Conservation (phyloP, 2,888 invertebrate species). For the Phytoseiulus persimilis region DNA sequence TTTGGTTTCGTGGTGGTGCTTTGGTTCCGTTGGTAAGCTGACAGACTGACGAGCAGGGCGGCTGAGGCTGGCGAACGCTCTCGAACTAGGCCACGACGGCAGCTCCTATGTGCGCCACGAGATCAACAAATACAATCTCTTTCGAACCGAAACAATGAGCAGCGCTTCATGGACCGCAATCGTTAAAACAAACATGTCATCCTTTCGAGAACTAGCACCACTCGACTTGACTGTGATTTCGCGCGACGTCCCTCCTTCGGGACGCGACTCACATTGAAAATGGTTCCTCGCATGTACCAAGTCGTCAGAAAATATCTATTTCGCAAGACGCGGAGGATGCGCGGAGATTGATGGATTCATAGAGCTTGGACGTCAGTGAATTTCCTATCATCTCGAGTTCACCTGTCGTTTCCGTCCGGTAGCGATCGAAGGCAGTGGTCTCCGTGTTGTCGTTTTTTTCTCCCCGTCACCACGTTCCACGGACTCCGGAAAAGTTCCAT, state of each 20-base stretch:
- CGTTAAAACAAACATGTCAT: background rate
- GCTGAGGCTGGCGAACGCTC: background rate
- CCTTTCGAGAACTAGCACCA: background rate
- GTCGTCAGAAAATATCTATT: background rate
- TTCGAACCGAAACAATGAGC: background rate
- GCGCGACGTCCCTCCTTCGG: background rate
- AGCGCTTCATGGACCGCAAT: background rate
- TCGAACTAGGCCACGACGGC: background rate
- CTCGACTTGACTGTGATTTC: background rate
- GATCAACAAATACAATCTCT: background rate
- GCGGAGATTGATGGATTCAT: too few species aligned
- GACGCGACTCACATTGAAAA: too few species aligned
- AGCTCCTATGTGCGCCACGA: background rate
- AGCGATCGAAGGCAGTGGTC: too few species aligned
- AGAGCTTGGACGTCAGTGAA: too few species aligned
- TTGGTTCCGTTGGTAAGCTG: background rate
- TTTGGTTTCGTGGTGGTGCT: background rate
- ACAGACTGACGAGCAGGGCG: background rate
- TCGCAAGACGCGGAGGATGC: too few species aligned
- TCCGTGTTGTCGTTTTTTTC: too few species aligned
- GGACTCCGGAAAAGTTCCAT: too few species aligned
- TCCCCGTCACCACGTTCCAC: too few species aligned
- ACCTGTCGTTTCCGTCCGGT: too few species aligned
- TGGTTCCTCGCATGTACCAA: background rate
- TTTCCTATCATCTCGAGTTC: too few species aligned